Evolutionary conservation across 2,797 vertebrate genomes (phyloP).

Genomic region (Luscinia luscinia): DNA sequence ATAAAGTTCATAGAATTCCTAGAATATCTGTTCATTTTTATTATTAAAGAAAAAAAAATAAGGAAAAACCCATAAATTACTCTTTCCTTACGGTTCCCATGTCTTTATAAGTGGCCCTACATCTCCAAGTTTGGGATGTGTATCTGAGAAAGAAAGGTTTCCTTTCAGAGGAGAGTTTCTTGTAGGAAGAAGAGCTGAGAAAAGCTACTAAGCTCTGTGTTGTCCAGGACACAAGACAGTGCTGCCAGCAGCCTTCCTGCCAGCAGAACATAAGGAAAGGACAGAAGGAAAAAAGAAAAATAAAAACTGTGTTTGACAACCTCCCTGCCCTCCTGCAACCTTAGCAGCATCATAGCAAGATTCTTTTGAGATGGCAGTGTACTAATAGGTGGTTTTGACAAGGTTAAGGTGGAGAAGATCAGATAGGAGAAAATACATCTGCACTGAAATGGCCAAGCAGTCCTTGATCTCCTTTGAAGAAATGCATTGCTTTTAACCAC

Average conservation of each 20-base stretch:
- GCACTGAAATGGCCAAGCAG: not conserved
- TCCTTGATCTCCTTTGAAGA: not conserved
- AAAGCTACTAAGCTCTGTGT: not conserved
- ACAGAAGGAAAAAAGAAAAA: not conserved
- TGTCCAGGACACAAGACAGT: not conserved
- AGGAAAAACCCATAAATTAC: not conserved
- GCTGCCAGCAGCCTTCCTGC: not conserved
- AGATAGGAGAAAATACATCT: not conserved
- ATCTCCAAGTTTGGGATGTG: not conserved
- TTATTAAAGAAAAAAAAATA: not conserved
- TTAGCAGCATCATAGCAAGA: not conserved
- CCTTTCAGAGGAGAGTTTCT: not conserved
- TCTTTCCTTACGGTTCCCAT: not conserved
- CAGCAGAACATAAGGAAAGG: not conserved
- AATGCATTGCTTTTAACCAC: not conserved
- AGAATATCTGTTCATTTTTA: not conserved
- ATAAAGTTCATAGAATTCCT: not conserved
- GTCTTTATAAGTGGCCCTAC: not conserved
- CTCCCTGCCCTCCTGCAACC: not conserved
- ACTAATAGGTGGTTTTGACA: not conserved
- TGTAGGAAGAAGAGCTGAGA: not conserved
- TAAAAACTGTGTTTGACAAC: not conserved
- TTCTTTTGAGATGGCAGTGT: not conserved
- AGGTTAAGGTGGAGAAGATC: not conserved
- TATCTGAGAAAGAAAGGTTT: not conserved